phyloP scores from a whole-genome alignment of 2,797 vertebrate genomes.

The Distichodus sexfasciatus region DNA sequence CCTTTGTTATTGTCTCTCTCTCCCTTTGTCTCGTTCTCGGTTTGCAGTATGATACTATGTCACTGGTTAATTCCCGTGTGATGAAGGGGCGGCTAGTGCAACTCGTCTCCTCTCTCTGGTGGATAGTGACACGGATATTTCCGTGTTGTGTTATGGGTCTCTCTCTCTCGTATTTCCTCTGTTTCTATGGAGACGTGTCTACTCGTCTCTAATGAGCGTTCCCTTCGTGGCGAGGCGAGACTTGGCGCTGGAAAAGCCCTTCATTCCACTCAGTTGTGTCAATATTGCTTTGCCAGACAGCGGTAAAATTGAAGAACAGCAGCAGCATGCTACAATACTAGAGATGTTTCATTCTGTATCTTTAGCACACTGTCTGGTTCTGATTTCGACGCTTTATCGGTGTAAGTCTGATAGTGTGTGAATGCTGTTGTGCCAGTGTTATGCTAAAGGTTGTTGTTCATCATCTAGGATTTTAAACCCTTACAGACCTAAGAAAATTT shows the following conservation, averaged over 20 bases:
- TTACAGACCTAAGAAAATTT: no score
- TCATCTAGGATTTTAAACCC: no score
- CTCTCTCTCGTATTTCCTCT: slow-evolving; percentile 48
- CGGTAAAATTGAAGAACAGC: neutral
- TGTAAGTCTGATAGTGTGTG: no score
- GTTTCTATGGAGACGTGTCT: slow-evolving; percentile 83
- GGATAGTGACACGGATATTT: neutral
- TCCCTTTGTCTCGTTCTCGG: no score
- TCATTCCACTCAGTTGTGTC: slow-evolving; percentile 32
- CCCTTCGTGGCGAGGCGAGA: slow-evolving; percentile 21
- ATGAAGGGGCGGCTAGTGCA: neutral
- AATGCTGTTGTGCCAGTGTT: no score
- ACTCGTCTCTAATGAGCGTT: slow-evolving; percentile 56
- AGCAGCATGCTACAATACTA: no score
- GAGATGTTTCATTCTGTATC: no score
- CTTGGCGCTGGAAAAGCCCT: slow-evolving; percentile 45
- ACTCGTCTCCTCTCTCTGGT: neutral
- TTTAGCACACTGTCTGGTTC: no score
- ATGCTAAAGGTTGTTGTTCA: no score
- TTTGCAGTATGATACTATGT: neutral
- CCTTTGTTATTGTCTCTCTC: neutral
- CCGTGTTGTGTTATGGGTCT: neutral
- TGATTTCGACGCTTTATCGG: no score
- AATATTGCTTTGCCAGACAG: slow-evolving; percentile 19
- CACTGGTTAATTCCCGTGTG: neutral